Evolutionary conservation across 2,888 invertebrate species (phyloP).

Genomic region (Tipula confusa): DNA sequence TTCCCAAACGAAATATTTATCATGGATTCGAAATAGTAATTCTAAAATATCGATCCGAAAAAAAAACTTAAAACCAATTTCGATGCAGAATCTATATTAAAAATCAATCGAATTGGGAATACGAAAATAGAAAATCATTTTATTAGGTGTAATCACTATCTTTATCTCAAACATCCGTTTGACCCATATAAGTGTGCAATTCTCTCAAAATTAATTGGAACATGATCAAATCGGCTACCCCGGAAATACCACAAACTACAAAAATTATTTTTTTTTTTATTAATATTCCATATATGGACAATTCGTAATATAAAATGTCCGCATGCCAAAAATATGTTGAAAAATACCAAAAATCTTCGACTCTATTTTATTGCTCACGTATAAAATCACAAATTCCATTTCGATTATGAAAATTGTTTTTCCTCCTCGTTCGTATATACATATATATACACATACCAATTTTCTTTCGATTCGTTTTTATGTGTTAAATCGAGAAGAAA

Average conservation of each 20-base stretch:
- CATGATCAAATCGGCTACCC: neutral
- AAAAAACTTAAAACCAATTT: too few relatives aligned
- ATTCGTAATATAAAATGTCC: neutral
- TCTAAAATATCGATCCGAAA: too few relatives aligned
- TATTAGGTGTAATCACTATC: too few relatives aligned
- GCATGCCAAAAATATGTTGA: neutral
- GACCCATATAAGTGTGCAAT: too few relatives aligned
- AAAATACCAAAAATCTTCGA: neutral
- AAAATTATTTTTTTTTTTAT: neutral
- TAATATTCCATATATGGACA: neutral
- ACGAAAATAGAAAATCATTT: too few relatives aligned
- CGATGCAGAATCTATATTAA: too few relatives aligned
- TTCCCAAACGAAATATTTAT: too few relatives aligned
- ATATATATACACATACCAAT: neutral
- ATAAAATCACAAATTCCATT: conserved; percentile 20
- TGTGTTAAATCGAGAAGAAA: neutral
- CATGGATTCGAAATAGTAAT: too few relatives aligned
- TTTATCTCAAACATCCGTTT: too few relatives aligned
- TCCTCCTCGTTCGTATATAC: neutral
- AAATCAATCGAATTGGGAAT: too few relatives aligned
- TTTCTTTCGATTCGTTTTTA: neutral
- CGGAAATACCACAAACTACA: neutral
- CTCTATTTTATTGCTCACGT: neutral
- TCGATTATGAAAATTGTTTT: conserved; percentile 13
- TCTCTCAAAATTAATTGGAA: neutral